These are phyloP conservation scores for Bradypodion ventrale DNA, from an alignment of 2,797 vertebrate genomes.

Conservation along the genomic window DNA sequence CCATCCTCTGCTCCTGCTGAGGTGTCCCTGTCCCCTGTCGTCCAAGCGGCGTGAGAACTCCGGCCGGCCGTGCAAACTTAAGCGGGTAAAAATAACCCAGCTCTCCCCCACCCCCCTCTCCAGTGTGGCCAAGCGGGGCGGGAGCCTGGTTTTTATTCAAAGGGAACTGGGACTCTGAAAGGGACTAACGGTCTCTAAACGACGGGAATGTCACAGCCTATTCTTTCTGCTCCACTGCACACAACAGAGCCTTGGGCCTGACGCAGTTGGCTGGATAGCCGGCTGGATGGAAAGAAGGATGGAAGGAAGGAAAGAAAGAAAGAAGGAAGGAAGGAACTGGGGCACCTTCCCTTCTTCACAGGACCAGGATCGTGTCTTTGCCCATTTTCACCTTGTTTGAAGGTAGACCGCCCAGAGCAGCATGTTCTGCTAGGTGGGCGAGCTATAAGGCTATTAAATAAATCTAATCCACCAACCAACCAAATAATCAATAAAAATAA, in stretches of 20 bases:
- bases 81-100: slow-evolving; percentile 48
- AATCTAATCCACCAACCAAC: too few relatives aligned
- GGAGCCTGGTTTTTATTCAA: slow-evolving; percentile 89
- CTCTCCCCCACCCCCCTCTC: slow-evolving; percentile 32
- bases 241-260: slow-evolving; percentile 25
- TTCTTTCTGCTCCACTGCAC: slow-evolving; percentile 74
- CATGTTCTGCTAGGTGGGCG: too few relatives aligned
- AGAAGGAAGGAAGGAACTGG: neutral
- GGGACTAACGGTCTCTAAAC: slow-evolving; percentile 80
- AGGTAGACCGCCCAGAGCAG: too few relatives aligned
- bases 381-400: too few relatives aligned
- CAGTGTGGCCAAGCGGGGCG: slow-evolving; percentile 67
- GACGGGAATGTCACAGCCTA: slow-evolving; percentile 81
- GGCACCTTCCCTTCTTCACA: too few relatives aligned
- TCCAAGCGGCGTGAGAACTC: slow-evolving; percentile 48
- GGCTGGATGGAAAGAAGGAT: neutral
- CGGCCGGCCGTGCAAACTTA: slow-evolving; percentile 37
- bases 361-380: too few relatives aligned
- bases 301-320: neutral
- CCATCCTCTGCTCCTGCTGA: neutral
- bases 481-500: too few relatives aligned
- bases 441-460: too few relatives aligned
- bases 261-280: slow-evolving; percentile 1
- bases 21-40: neutral
- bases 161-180: slow-evolving; percentile 87